Conservation (phyloP, 2,888 invertebrate genomes). For the Thecocarcelia acutangulata region DNA sequence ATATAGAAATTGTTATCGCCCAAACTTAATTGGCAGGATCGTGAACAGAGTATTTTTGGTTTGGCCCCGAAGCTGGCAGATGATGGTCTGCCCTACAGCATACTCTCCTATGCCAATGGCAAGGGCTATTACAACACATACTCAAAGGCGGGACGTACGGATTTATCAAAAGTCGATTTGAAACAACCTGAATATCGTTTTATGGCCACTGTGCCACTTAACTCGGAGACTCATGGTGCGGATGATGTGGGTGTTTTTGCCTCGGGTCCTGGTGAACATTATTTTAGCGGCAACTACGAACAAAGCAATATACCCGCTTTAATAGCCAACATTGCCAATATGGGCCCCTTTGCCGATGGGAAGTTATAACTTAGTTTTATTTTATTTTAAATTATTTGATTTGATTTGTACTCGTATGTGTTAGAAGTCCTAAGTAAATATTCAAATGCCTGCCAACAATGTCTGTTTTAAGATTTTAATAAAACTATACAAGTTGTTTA, state of each 20-base stretch:
- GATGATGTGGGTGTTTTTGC: constrained; percentile 91
- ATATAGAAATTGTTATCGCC: background rate
- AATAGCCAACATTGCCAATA: constrained; percentile 86
- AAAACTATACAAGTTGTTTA: constrained; percentile 57
- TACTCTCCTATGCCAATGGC: constrained; percentile 89
- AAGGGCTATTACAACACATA: constrained; percentile 83
- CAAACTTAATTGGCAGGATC: constrained; percentile 47
- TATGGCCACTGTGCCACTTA: constrained; percentile 84
- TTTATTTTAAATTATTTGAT: background rate
- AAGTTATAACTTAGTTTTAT: constrained; percentile 25
- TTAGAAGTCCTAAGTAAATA: constrained; percentile 69
- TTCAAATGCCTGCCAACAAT: constrained; percentile 9
- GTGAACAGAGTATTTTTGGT: constrained; percentile 84
- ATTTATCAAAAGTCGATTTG: constrained; percentile 72
- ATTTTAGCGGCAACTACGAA: constrained; percentile 89
- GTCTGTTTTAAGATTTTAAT: constrained; percentile 55
- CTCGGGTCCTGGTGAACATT: constrained; percentile 88
- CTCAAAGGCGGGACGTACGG: constrained; percentile 71
- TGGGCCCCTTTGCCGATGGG: constrained; percentile 82
- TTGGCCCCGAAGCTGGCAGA: constrained; percentile 82
- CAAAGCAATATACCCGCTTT: constrained; percentile 89
- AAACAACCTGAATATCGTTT: constrained; percentile 79
- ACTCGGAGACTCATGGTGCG: constrained; percentile 87
- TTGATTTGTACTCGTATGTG: constrained; percentile 32
- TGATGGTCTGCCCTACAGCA: constrained; percentile 85